Conservation (phyloP, 2,797 vertebrate genomes). For the Hippopotamyrus pictus region DNA sequence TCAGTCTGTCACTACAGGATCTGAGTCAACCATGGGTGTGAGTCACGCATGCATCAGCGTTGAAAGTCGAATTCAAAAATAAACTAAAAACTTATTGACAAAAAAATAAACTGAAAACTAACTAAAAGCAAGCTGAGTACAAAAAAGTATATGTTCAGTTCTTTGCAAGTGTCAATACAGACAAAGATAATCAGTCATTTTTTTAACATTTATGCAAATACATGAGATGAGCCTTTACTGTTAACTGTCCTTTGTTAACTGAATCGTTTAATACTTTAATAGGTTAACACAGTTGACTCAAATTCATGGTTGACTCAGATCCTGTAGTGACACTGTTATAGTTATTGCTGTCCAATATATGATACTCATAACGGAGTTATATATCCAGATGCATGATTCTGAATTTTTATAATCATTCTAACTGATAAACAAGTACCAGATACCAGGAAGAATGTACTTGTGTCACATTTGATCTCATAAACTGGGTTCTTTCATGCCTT, state of each 20-base stretch:
- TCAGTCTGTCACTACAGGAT: neutral
- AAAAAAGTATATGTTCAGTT: neutral
- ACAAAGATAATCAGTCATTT: neutral
- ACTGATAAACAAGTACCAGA: neutral
- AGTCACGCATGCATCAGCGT: neutral
- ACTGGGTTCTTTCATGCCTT: neutral
- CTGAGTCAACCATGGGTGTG: neutral
- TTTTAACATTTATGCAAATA: neutral
- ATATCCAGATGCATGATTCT: neutral
- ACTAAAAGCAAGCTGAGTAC: neutral
- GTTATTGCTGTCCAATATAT: conserved; percentile 11
- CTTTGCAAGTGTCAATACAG: neutral
- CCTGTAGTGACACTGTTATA: neutral
- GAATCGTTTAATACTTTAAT: neutral
- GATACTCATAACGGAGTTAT: neutral
- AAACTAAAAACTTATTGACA: neutral
- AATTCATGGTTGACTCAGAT: neutral
- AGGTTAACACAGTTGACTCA: neutral
- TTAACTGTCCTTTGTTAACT: neutral
- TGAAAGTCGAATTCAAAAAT: neutral
- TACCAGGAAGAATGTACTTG: neutral
- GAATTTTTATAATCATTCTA: neutral
- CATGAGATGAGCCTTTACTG: neutral
- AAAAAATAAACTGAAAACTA: neutral
- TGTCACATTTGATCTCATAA: neutral